phyloP scores from a whole-genome alignment of 2,113 vertebrate species.

The Rattus rattus region DNA sequence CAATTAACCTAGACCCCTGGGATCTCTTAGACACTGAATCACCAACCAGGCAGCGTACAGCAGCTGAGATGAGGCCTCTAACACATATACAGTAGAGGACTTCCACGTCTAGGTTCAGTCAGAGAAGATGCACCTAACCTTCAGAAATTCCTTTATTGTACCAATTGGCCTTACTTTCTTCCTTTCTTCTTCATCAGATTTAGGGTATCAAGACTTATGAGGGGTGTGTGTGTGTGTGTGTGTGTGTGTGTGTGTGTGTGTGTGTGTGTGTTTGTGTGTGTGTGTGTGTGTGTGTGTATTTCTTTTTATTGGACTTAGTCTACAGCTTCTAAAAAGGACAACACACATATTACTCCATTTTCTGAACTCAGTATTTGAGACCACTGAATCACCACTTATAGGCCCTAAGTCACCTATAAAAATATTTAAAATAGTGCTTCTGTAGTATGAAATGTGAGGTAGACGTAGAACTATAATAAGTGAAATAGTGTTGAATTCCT shows the following conservation, averaged over 20 bases:
- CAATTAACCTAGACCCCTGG: too few species aligned
- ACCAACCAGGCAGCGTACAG: too few species aligned
- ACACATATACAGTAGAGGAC: too few species aligned
- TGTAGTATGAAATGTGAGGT: conserved; percentile 15
- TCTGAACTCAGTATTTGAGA: neutral
- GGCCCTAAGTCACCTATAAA: neutral
- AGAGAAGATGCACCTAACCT: too few species aligned
- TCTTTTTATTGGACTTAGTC: neutral
- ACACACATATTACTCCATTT: neutral
- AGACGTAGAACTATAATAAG: neutral
- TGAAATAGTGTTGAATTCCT: neutral
- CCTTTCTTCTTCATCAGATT: neutral
- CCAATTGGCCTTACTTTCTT: neutral
- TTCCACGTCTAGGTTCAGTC: too few species aligned
- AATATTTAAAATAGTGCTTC: neutral
- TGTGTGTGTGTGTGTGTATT: neutral
- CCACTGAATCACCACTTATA: neutral
- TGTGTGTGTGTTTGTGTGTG: neutral
- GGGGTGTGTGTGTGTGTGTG: neutral
- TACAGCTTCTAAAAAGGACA: neutral
- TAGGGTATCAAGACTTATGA: neutral
- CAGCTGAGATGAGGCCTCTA: too few species aligned
- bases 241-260: neutral
- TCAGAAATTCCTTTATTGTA: too few species aligned
- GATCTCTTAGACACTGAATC: too few species aligned